A percentile compares a stretch with the other conserved stretches of the same genome.
phyloP scores from a whole-genome alignment of 2,113 vertebrate genomes.

The Ranitomeya variabilis region DNA sequence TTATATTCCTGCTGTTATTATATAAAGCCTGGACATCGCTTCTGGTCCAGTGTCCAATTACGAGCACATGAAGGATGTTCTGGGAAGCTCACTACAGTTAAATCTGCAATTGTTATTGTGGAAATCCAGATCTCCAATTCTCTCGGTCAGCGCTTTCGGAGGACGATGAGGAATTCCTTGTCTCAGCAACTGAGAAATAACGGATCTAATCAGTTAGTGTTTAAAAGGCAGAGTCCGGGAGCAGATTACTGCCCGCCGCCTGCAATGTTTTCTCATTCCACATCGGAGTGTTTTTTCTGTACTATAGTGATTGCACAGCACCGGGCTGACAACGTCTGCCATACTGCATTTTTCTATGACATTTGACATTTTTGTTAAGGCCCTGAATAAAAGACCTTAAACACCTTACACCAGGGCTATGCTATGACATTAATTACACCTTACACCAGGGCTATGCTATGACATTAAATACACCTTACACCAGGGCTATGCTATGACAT shows the following conservation, averaged over 20 bases:
- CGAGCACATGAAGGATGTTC: not conserved
- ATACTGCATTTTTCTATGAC: not conserved
- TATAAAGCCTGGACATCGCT: too few relatives aligned
- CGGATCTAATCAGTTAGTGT: conserved; percentile 47
- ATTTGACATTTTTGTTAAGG: not conserved
- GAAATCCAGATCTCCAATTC: conserved; percentile 28
- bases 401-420: too few relatives aligned
- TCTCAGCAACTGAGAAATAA: conserved; percentile 50
- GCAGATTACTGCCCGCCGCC: not conserved
- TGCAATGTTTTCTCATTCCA: conserved; percentile 1
- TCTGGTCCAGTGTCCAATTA: not conserved
- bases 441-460: too few relatives aligned
- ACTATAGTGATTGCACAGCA: not conserved
- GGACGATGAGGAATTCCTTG: conserved; percentile 44
- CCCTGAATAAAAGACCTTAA: too few relatives aligned
- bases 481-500: too few relatives aligned
- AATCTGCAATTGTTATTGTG: not conserved
- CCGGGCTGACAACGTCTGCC: not conserved
- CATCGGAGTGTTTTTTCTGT: not conserved
- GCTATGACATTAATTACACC: too few relatives aligned
- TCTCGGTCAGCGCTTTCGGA: conserved; percentile 48
- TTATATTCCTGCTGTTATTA: too few relatives aligned
- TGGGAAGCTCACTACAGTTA: conserved; percentile 8
- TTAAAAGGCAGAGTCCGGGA: conserved; percentile 30
- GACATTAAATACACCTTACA: too few relatives aligned